These are phyloP conservation scores for Eupithecia tripunctaria DNA, from an alignment of 2,888 invertebrate species.

Conservation along the genomic window DNA sequence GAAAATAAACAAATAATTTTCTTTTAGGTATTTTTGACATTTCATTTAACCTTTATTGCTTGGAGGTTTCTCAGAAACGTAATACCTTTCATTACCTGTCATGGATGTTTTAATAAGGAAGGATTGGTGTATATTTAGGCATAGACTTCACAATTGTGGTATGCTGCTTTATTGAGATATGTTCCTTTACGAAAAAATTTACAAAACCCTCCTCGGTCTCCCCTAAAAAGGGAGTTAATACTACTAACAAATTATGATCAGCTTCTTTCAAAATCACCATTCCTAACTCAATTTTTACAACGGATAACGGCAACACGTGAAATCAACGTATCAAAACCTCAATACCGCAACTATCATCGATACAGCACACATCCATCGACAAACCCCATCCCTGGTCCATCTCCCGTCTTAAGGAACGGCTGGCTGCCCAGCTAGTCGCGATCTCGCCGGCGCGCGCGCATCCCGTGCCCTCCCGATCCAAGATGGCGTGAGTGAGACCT, in stretches of 20 bases:
- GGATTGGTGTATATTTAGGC: no score
- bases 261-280: background rate
- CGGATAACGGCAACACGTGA: background rate
- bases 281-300: background rate
- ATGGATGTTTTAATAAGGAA: no score
- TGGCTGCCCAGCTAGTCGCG: constrained; percentile 61
- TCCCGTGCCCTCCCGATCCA: constrained; percentile 70
- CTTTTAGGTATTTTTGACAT: no score
- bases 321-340: background rate
- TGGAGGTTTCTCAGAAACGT: no score
- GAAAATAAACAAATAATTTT: background rate
- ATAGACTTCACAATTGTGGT: no score
- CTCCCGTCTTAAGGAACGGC: constrained; percentile 76
- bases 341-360: background rate
- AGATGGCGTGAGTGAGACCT: constrained; percentile 52
- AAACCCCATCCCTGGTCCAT: constrained; percentile 62
- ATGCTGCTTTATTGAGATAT: no score
- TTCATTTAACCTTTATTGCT: no score
- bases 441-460: constrained; percentile 77
- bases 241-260: no score
- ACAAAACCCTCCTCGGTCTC: no score
- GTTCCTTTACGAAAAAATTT: no score
- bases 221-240: no score
- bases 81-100: no score
- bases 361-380: constrained; percentile 15